Conservation (phyloP, 2,113 vertebrate genomes). For the Solea senegalensis region DNA sequence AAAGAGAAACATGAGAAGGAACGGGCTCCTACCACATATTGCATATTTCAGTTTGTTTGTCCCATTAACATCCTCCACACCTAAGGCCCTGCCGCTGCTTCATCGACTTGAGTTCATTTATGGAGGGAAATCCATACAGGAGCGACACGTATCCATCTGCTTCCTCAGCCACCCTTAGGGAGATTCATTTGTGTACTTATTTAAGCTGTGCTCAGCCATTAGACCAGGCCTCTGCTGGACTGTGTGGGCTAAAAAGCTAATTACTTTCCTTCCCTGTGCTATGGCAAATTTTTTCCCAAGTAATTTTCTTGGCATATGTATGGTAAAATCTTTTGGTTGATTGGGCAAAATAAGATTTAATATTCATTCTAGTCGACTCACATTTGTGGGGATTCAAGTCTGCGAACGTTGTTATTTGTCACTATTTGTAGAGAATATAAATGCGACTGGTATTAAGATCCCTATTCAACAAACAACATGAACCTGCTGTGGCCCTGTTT, state of each 20-base stretch:
- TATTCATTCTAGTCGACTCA: too few relatives aligned
- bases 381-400: too few relatives aligned
- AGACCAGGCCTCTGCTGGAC: slow-evolving; percentile 56
- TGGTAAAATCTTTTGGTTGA: too few relatives aligned
- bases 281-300: slow-evolving; percentile 42
- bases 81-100: slow-evolving; percentile 54
- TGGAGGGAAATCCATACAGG: slow-evolving; percentile 80
- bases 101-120: slow-evolving; percentile 81
- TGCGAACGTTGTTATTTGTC: too few relatives aligned
- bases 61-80: slow-evolving; percentile 75
- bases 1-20: slow-evolving; percentile 78
- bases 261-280: slow-evolving; percentile 54
- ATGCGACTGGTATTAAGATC: too few relatives aligned
- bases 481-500: too few relatives aligned
- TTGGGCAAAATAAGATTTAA: too few relatives aligned
- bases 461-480: too few relatives aligned
- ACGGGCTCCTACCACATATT: slow-evolving; percentile 47
- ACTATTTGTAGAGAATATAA: too few relatives aligned
- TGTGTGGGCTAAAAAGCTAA: slow-evolving; percentile 65
- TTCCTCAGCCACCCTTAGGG: slow-evolving; percentile 56
- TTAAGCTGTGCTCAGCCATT: slow-evolving; percentile 74
- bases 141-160: slow-evolving; percentile 78
- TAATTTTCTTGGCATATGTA: slow-evolving; percentile 46
- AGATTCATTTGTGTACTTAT: slow-evolving; percentile 78
- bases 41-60: slow-evolving; percentile 76